Base-by-base conservation (phyloP, 2,888 invertebrate species). In the Yponomeuta sedellus region DNA sequence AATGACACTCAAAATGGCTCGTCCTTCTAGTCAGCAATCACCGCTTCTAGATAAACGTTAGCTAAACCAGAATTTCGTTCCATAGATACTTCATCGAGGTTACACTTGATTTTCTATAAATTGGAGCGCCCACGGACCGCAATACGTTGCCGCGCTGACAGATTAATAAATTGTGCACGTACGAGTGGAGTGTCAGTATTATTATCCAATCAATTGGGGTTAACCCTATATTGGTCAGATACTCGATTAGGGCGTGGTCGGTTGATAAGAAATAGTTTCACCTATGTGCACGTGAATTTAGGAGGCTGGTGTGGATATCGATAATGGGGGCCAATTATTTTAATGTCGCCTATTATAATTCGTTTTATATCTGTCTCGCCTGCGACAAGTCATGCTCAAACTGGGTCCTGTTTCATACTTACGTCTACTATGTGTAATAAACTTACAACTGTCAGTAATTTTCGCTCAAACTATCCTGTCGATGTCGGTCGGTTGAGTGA, bases 311-410 rank as follows among this genome's bases (percentile, higher is more conserved):
- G n/a, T 40, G 10, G 19, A 19, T 40, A 19, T 11, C 12, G 22
- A 4, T 52, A 63, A 63, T 62, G 39, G 44, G 19, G 16, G 28
- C 44, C 63, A 63, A 44, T 63, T 63, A 63, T 22, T 63, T 22
- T 63, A 64, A 57, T 64, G 63, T 44, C 56, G n/a, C 64, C 64
- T 56, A 25, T 64, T 64, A 64, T 64, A 64, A 56, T 64, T 64
- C 56, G 64, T 28, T 64, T 64, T 56, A 19, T 64, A 64, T 12
- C 20, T 64, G 63, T 63, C 22, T 19, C 44, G 63, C n/a, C 11
- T n/a, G 28, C 16, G 10, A 58, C 20, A 22, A 19, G 19, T n/a
- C 58, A 58, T 22, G 58, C 19, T 22, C 2, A 58, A 58, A 22
- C 22, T 19, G 58, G 2, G 52, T 28, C 3, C 28, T 28, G 28